Base-by-base conservation (phyloP, 2,888 invertebrate species). In the Eristalis pertinax region DNA sequence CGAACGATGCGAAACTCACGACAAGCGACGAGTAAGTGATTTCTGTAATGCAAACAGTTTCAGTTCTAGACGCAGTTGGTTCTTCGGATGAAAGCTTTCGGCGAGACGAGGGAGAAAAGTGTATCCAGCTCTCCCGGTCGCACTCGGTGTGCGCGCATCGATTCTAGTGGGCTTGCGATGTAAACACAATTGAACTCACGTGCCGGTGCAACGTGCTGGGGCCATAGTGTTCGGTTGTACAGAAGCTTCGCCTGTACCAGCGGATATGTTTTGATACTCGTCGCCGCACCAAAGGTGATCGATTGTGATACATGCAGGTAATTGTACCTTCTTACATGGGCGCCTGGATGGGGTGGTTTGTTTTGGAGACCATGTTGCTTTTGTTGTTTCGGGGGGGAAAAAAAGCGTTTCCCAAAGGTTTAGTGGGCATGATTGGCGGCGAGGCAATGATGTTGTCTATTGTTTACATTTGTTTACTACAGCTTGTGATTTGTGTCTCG, bases 151-250 rank as follows among this genome's bases (percentile, higher is more conserved):
- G 24, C 26, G 83, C 76, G 84, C 76, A 80, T 76, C 68, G 68
- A 62, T 43, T 63, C 84, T 29, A 41, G 56, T n/a, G 38, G 69
- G 72, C 75, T 86, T 60, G 19, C 62, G 73, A 65, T 73, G 79
- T 84, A 87, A 84, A 87, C 84, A 87, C 50, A 76, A 79, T 65
- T 68, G 76, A 73, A 43, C 19, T 87, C 87, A 87, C 87, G 84
- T 87, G 87, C 76, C 56, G 62, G 62, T 68, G 73, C 84, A 87
- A 87, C 87, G 87, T 87, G 87, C 29, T 29, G 3, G 8, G 60
- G 22, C 69, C 26, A 26, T 69, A 75, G 19, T 15, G 4, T 10
- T n/a, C 13, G 35, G 22, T n/a, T 26, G 22, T 22, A 22, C 50
- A 50, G 50, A 50, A 56, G 11, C 58, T 68, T 10, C 32, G 2